phyloP scores from a whole-genome alignment of 1,140 invertebrate genomes.

The Limonius californicus region DNA sequence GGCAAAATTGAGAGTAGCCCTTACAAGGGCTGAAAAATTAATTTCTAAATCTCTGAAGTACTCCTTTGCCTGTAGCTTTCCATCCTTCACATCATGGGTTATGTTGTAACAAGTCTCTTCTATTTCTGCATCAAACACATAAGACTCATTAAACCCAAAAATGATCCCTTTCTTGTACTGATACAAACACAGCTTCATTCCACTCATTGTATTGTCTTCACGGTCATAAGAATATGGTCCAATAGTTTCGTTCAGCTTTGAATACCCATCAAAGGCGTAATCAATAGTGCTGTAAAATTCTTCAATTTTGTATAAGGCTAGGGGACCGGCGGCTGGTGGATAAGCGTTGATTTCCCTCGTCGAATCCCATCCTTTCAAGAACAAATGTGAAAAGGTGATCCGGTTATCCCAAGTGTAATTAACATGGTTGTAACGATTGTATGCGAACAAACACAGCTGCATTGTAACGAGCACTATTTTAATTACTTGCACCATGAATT shows the following conservation, averaged over 20 bases:
- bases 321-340: conserved; percentile 84
- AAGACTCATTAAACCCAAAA: conserved; percentile 86
- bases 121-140: conserved; percentile 81
- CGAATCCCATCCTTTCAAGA: conserved; percentile 80
- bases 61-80: conserved; percentile 55
- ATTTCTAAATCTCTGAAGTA: conserved; percentile 62
- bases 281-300: conserved; percentile 83
- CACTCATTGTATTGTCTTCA: conserved; percentile 66
- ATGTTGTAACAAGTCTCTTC: conserved; percentile 62
- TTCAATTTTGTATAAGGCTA: conserved; percentile 84
- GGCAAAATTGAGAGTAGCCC: conserved; percentile 68
- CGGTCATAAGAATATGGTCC: conserved; percentile 83
- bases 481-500: conserved; percentile 90
- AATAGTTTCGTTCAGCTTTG: conserved; percentile 74
- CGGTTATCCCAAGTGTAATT: conserved; percentile 93
- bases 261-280: conserved; percentile 78
- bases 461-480: conserved; percentile 95
- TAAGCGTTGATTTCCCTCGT: conserved; percentile 89
- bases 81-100: conserved; percentile 45
- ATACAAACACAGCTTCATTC: conserved; percentile 70
- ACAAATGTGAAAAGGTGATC: conserved; percentile 91
- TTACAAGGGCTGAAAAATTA: conserved; percentile 72
- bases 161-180: conserved; percentile 79
- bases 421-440: conserved; percentile 89
- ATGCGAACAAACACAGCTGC: conserved; percentile 91